These are phyloP conservation scores for Urocynchramus pylzowi DNA, from an alignment of 2,113 vertebrate species.

Conservation along the genomic window DNA sequence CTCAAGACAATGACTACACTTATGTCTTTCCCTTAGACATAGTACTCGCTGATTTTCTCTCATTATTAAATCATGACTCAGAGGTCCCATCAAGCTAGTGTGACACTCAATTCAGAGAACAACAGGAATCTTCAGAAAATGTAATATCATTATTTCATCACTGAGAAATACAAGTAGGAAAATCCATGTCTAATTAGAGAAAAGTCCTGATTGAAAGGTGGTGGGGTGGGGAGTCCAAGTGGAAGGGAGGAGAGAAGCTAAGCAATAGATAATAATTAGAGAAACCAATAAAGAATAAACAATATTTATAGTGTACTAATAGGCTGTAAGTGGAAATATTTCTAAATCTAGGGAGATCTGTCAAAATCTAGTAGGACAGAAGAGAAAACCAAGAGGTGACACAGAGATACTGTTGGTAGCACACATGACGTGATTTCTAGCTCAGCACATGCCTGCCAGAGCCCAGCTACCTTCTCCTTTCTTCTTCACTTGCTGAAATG, in stretches of 20 bases:
- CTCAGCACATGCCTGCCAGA: background rate
- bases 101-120: background rate
- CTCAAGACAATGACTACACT: background rate
- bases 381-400: background rate
- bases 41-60: background rate
- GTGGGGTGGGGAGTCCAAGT: background rate
- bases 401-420: background rate
- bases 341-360: background rate
- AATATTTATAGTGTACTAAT: background rate
- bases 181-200: background rate
- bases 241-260: background rate
- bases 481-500: background rate
- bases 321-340: background rate
- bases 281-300: background rate
- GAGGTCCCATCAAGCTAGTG: background rate
- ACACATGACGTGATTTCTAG: background rate
- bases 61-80: background rate
- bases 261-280: background rate
- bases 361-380: background rate
- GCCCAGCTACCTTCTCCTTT: background rate
- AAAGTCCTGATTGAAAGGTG: background rate
- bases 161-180: background rate
- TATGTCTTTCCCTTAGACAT: background rate
- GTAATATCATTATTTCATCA: background rate
- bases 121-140: background rate